phyloP scores from a whole-genome alignment of 2,888 invertebrate species.

The Monoplex corrugatus region DNA sequence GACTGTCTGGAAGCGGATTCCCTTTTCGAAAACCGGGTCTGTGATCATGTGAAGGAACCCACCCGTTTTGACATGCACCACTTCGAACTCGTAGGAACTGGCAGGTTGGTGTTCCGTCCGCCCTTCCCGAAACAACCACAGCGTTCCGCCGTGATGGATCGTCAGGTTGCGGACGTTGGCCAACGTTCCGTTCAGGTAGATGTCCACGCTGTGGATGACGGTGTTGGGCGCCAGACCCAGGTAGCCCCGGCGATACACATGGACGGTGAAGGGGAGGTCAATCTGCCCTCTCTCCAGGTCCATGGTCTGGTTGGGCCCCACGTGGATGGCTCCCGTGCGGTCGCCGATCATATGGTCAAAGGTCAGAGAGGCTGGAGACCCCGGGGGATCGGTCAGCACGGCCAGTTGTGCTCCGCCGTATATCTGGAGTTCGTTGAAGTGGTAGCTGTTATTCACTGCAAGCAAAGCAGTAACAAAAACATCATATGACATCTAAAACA shows the following conservation, averaged over 20 bases:
- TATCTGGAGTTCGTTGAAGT: conserved; percentile 73
- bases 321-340: conserved; percentile 70
- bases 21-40: conserved; percentile 66
- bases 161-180: conserved; percentile 70
- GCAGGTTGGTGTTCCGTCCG: conserved; percentile 58
- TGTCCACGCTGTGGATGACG: conserved; percentile 67
- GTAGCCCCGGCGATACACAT: conserved; percentile 68
- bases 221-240: conserved; percentile 72
- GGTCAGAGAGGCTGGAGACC: conserved; percentile 55
- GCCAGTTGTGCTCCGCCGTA: conserved; percentile 72
- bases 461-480: neutral
- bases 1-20: conserved; percentile 63
- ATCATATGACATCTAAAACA: too few species aligned
- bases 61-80: conserved; percentile 70
- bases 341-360: conserved; percentile 74
- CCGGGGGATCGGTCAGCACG: conserved; percentile 64
- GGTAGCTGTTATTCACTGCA: conserved; percentile 63
- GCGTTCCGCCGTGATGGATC: conserved; percentile 66
- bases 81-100: conserved; percentile 65
- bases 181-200: conserved; percentile 66
- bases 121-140: conserved; percentile 68
- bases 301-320: conserved; percentile 67
- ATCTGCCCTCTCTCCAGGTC: conserved; percentile 65
- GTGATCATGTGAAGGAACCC: conserved; percentile 71
- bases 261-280: conserved; percentile 72